phyloP scores from a whole-genome alignment of 2,797 vertebrate genomes.

The Scarus forsteni region DNA sequence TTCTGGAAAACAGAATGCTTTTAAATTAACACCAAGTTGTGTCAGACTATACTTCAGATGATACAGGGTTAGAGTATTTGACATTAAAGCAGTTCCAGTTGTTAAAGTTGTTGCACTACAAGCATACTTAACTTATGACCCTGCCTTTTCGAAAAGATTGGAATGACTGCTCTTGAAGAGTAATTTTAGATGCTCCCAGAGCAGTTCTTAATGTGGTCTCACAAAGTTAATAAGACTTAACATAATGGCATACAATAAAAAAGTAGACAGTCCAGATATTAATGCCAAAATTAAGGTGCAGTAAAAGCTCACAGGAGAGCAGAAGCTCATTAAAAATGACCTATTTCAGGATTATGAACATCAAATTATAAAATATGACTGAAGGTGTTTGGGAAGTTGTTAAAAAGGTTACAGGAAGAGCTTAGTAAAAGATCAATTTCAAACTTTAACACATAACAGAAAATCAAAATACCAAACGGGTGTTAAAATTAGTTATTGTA shows the following conservation, averaged over 20 bases:
- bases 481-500: neutral
- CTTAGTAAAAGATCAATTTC: neutral
- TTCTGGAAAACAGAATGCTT: no score
- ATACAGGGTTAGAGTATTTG: no score
- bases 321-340: neutral
- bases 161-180: neutral
- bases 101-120: no score
- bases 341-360: constrained; percentile 14
- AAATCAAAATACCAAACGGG: neutral
- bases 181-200: neutral
- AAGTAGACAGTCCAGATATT: neutral
- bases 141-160: neutral
- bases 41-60: no score
- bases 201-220: constrained; percentile 1
- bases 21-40: no score
- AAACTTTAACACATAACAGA: neutral
- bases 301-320: constrained; percentile 13
- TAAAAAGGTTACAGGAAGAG: neutral
- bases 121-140: neutral
- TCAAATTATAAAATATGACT: neutral
- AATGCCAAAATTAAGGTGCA: constrained; percentile 15
- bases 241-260: constrained; percentile 16
- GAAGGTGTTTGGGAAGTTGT: neutral
- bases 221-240: constrained; percentile 16
- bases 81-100: no score